Base-by-base conservation (phyloP, 2,113 vertebrate species). In the Melanostigma gelatinosum region DNA sequence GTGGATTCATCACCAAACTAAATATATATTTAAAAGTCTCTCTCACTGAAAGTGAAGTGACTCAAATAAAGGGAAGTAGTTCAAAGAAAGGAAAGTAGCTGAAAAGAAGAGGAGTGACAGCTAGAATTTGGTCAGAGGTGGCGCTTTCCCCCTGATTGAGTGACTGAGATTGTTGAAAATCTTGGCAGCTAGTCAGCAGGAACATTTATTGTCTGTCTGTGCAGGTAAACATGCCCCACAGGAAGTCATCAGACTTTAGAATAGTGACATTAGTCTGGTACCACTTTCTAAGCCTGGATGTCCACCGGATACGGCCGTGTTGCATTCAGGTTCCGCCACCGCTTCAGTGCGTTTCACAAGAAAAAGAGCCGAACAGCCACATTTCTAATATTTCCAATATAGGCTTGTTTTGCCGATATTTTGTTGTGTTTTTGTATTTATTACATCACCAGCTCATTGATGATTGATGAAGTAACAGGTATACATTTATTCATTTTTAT, bases 91-190 rank as follows among this genome's bases (percentile, higher is more conserved):
- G 3, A 54, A 60, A 72, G n/a, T 3, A 29, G 15, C 6, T 50
- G 34, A 11, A 66, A 46, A 69, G 42, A 61, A 24, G 69, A 8
- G 24, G 24, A 68, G 42, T 8, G 3, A 24, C 10, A 63, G 46
- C 38, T 61, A 6, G 11, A 38, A 18, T 74, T 68, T 80, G 16
- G 27, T 60, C 50, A 15, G 69, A 36, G 48, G 29, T 8, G 36
- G 16, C 44, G 27, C 55, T 61, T 67, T 52, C 27, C 27, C 4
- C 13, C 24, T 24, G 68, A 72, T 7, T 61, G 63, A 80, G 9
- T 40, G 71, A 22, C 18, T 61, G 42, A 27, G 63, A 67, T 67
- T 60, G 40, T 42, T 67, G 42, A 54, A 73, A 62, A 8, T 62
- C 57, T 63, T 69, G 46, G 63, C 62, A 63, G 64, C 46, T 27